These are phyloP conservation scores for Eclectus roratus DNA, from an alignment of 2,113 vertebrate genomes.

Conservation along the genomic window DNA sequence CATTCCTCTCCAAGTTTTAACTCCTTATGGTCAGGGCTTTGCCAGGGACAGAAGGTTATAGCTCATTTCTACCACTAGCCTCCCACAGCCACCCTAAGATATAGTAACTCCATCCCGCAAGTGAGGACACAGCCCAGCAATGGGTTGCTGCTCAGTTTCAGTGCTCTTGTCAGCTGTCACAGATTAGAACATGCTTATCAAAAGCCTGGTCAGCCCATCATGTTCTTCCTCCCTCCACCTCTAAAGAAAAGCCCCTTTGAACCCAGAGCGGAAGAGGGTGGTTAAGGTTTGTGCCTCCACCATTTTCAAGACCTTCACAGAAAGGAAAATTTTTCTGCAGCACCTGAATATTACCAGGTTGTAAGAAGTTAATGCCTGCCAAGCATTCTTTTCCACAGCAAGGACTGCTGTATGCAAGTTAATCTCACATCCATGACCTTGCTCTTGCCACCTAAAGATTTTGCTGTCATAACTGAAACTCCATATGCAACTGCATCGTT, in stretches of 20 bases:
- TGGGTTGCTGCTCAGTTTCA: neutral
- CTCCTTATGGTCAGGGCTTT: neutral
- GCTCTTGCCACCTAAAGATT: neutral
- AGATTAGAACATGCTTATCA: rapidly evolving
- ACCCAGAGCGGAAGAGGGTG: neutral
- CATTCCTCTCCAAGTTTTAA: slow-evolving; percentile 40
- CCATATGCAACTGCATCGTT: neutral
- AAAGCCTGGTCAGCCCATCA: neutral
- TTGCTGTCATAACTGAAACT: neutral
- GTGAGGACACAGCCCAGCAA: neutral
- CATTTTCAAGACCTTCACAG: neutral
- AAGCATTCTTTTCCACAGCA: neutral
- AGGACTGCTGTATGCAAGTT: neutral
- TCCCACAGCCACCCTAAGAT: neutral
- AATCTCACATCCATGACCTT: neutral
- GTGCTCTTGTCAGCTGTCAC: neutral
- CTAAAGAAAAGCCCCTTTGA: neutral
- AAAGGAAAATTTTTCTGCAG: neutral
- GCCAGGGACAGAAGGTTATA: neutral
- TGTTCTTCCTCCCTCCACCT: rapidly evolving
- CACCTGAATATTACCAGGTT: neutral
- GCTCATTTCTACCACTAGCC: neutral
- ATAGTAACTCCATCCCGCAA: neutral
- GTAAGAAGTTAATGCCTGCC: neutral
- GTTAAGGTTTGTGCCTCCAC: neutral